Evolutionary conservation across 2,113 vertebrate species (phyloP).

Genomic region (Microtus pennsylvanicus): DNA sequence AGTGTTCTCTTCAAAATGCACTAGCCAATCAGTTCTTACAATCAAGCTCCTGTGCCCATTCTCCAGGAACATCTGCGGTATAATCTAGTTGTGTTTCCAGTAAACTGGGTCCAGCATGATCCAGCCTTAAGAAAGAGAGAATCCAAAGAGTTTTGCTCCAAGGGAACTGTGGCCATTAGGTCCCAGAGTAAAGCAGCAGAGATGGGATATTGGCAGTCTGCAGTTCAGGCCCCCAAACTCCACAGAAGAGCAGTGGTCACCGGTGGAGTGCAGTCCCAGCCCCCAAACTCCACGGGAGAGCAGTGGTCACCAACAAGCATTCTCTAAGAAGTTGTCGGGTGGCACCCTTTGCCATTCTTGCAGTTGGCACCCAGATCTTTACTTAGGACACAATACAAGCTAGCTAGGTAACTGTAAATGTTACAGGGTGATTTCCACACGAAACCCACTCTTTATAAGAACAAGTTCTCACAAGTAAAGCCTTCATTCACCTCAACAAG

Average conservation of each 20-base stretch:
- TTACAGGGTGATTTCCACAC: neutral
- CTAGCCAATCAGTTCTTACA: conserved; percentile 71
- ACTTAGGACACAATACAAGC: neutral
- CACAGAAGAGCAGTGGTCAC: neutral
- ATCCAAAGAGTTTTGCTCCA: conserved; percentile 16
- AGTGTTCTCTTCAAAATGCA: conserved; percentile 57
- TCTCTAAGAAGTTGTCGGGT: neutral
- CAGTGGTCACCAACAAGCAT: neutral
- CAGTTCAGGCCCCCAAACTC: neutral
- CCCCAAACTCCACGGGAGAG: neutral
- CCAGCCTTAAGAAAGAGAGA: conserved; percentile 57
- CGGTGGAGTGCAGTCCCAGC: too few relatives aligned
- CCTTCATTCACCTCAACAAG: neutral
- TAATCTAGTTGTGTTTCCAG: conserved; percentile 63
- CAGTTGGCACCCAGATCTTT: neutral
- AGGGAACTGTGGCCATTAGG: neutral
- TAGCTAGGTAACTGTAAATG: neutral
- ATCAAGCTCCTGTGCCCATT: conserved; percentile 56
- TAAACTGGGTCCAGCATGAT: neutral
- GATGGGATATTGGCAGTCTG: neutral
- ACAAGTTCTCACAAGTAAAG: neutral
- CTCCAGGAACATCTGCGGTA: conserved; percentile 55
- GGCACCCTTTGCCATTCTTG: neutral
- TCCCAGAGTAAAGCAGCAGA: neutral
- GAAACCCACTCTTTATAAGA: neutral